Evolutionary conservation across 1,140 invertebrate species (phyloP), one percentile per base, ranked within the genome.

Genomic region (Theocolax elegans): DNA sequence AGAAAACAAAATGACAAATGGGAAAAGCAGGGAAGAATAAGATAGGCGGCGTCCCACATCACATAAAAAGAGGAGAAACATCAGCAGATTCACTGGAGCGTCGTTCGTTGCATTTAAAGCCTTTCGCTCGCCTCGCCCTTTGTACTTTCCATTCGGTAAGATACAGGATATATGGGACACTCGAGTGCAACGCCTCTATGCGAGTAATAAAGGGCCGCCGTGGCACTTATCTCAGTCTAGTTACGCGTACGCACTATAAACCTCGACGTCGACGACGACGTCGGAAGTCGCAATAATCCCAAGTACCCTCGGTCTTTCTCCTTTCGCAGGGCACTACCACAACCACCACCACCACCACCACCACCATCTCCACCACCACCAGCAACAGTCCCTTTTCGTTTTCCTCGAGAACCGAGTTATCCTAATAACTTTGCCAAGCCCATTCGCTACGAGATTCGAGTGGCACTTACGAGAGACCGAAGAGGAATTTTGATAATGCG

Each of bases 141-240:
- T 70, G 59, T 56, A 46, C 15, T 56, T 56, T 64, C 19, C 40
- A 63, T 17, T n/a, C 35, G 27, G 19, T 15, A 27, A 25, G 38
- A 29, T 58, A 23, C 27, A 4, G 29, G 27, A 58, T 31, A 63
- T 70, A 56, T 48, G 51, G 42, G 51, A 54, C 21, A 64, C 51
- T 25, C 12, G n/a, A n/a, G n/a, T n/a, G n/a, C n/a, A n/a, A n/a
- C n/a, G n/a, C n/a, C n/a, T n/a, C n/a, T n/a, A n/a, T n/a, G n/a
- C n/a, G n/a, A 23, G 31, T 53, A 31, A 64, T 63, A 70, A 53
- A 51, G 62, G 62, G 21, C 49, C 13, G 27, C n/a, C n/a, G n/a
- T n/a, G n/a, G n/a, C 27, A 70, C 67, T 70, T 56, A 64, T 46
- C 51, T 56, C 21, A 46, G 31, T 54, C 53, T 56, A 63, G 59